Conservation (phyloP, 23 tunicate species). For the Aplidium turbinatum region DNA sequence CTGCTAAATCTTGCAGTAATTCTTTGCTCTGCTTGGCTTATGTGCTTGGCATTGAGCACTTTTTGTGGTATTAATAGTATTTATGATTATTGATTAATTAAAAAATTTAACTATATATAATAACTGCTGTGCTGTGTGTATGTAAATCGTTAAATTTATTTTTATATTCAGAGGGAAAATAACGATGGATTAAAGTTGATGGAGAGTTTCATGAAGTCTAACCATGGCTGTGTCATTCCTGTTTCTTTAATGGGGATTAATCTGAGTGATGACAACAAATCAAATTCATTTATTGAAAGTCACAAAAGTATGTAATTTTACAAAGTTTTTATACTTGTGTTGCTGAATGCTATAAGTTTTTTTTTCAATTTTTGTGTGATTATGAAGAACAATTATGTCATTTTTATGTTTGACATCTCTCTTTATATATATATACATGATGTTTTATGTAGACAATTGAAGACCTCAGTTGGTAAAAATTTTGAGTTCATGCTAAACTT, state of each 20-base stretch:
- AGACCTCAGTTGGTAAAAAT: not conserved
- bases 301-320: not conserved
- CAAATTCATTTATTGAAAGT: not conserved
- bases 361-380: not conserved
- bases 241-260: not conserved
- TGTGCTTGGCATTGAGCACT: no score
- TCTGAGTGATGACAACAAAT: no score
- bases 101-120: not conserved
- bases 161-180: not conserved
- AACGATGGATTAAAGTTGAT: constrained; percentile 5
- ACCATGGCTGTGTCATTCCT: constrained; percentile 40
- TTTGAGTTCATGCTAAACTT: no score
- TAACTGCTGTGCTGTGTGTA: not conserved
- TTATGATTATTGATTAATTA: not conserved
- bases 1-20: no score
- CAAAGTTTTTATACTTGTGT: not conserved
- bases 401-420: not conserved
- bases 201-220: constrained; percentile 27
- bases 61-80: no score
- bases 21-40: not conserved
- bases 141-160: not conserved
- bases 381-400: not conserved
- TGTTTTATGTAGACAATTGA: not conserved
- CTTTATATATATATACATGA: not conserved
- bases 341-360: not conserved